phyloP scores from a whole-genome alignment of 2,113 vertebrate species.

The Microcebus jonahi region DNA sequence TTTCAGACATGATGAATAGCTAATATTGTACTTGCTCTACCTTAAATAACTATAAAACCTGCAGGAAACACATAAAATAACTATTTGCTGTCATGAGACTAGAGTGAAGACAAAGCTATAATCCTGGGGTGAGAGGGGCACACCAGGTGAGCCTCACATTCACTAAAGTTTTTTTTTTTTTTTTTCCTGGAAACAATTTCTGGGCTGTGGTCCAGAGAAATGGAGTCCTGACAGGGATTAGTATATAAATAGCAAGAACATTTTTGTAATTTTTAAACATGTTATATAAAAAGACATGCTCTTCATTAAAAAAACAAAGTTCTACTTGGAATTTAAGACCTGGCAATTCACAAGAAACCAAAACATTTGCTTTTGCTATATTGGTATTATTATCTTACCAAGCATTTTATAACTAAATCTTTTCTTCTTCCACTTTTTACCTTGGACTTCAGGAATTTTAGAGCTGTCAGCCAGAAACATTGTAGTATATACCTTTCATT shows the following conservation, averaged over 20 bases:
- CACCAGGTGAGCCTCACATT: background rate
- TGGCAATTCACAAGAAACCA: background rate
- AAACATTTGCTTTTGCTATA: background rate
- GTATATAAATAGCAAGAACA: background rate
- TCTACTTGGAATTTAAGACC: conserved; percentile 4
- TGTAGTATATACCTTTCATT: background rate
- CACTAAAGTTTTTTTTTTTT: background rate
- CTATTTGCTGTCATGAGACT: background rate
- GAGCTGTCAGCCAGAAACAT: background rate
- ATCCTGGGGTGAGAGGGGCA: background rate
- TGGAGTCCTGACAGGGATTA: background rate
- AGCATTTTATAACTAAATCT: background rate
- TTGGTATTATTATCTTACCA: background rate
- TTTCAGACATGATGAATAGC: background rate
- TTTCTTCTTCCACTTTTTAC: background rate
- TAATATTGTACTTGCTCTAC: background rate
- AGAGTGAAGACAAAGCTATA: background rate
- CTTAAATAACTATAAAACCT: background rate
- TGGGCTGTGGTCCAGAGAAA: background rate
- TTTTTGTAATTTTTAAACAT: background rate
- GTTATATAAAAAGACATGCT: background rate
- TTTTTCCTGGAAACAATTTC: background rate
- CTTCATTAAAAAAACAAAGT: conserved; percentile 22
- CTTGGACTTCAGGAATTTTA: conserved; percentile 14
- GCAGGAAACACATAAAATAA: background rate